Percentiles rank a stretch among this genome's conserved stretches.
Evolutionary conservation across 2,113 vertebrate species (phyloP).

Genomic region (Xyliphius kryptos): DNA sequence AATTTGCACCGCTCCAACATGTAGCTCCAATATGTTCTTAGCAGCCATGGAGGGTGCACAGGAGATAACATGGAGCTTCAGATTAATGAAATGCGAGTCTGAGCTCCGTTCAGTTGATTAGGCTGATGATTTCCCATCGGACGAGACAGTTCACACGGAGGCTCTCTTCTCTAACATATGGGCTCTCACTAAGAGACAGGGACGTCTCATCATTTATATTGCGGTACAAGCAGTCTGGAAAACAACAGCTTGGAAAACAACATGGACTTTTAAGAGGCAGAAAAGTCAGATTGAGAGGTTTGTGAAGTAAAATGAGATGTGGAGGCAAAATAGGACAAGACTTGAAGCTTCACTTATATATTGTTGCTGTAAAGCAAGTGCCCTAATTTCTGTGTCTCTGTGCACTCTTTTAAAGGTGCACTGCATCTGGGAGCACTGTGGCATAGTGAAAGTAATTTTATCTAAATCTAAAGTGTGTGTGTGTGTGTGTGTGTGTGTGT

Average conservation of each 20-base stretch:
- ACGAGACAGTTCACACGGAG: conserved; percentile 14
- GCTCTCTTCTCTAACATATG: conserved; percentile 23
- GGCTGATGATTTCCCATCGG: conserved; percentile 20
- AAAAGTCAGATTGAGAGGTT: conserved; percentile 1
- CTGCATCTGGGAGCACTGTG: too few relatives aligned
- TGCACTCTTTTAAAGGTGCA: too few relatives aligned
- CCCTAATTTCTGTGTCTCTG: too few relatives aligned
- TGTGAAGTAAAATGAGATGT: neutral
- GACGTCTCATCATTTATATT: conserved; percentile 22
- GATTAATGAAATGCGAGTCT: conserved; percentile 39
- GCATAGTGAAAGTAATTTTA: too few relatives aligned
- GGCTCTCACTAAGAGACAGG: conserved; percentile 16
- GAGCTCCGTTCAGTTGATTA: conserved; percentile 13
- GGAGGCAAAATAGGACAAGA: too few relatives aligned
- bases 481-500: too few relatives aligned
- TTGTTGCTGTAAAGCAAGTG: too few relatives aligned
- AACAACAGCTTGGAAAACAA: conserved; percentile 32
- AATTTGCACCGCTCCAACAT: neutral
- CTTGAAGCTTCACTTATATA: too few relatives aligned
- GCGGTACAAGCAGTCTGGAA: conserved; percentile 4
- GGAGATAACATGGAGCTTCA: neutral
- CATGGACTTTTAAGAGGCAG: conserved; percentile 5
- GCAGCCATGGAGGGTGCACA: neutral
- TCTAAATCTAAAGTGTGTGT: too few relatives aligned
- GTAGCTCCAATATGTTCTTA: conserved; percentile 12